Conservation (phyloP, 92 coral and sea anemone species). For the Epizoanthus scotinus region DNA sequence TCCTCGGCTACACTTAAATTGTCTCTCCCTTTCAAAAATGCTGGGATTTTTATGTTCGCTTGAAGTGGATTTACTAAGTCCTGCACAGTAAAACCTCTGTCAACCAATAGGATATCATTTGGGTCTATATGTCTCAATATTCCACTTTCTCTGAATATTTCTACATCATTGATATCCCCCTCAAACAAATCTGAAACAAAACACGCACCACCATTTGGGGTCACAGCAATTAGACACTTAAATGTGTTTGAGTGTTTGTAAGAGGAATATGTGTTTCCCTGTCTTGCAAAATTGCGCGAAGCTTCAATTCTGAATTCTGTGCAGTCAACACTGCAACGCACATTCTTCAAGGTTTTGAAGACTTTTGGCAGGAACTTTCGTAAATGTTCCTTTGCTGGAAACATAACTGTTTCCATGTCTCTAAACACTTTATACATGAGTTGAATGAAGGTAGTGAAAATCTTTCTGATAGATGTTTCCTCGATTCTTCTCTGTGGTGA, state of each 20-base stretch:
- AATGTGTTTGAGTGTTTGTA: slow-evolving; percentile 76
- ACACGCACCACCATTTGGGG: slow-evolving; percentile 65
- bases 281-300: slow-evolving; percentile 69
- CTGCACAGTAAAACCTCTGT: slow-evolving; percentile 65
- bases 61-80: slow-evolving; percentile 61
- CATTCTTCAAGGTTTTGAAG: slow-evolving; percentile 63
- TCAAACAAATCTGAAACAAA: slow-evolving; percentile 63
- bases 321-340: slow-evolving; percentile 70
- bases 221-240: slow-evolving; percentile 68
- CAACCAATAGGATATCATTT: slow-evolving; percentile 54
- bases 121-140: slow-evolving; percentile 56
- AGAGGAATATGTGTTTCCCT: slow-evolving; percentile 40
- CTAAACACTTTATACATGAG: slow-evolving; percentile 57
- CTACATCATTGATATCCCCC: slow-evolving; percentile 61
- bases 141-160: slow-evolving; percentile 63
- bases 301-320: slow-evolving; percentile 61
- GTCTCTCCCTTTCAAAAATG: slow-evolving; percentile 56
- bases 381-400: slow-evolving; percentile 49
- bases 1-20: slow-evolving; percentile 46
- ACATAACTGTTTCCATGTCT: slow-evolving; percentile 54
- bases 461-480: slow-evolving; percentile 43
- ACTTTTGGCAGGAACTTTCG: slow-evolving; percentile 60
- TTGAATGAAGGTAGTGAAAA: slow-evolving; percentile 68
- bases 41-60: slow-evolving; percentile 51
- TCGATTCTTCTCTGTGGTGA: slow-evolving; percentile 54